Evolutionary conservation across 2,113 vertebrate species (phyloP).

Genomic region (Siniperca chuatsi): DNA sequence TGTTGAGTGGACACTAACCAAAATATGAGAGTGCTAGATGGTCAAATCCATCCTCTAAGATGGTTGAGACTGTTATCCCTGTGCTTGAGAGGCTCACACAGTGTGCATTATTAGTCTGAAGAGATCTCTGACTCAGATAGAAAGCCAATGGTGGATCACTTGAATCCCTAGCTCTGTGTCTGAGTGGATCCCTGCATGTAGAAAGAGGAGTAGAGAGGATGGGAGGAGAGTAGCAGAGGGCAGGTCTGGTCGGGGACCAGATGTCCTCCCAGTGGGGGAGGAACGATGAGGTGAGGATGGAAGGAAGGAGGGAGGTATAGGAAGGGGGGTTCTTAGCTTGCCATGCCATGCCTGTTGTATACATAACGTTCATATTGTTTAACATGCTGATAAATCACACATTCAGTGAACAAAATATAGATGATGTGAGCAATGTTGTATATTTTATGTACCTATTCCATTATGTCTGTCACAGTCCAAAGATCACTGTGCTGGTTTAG

Average conservation of each 20-base stretch:
- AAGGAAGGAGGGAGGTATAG: slow-evolving; percentile 66
- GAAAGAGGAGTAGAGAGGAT: slow-evolving; percentile 57
- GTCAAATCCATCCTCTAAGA: slow-evolving; percentile 35
- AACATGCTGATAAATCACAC: slow-evolving; percentile 59
- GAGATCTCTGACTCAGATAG: slow-evolving; percentile 47
- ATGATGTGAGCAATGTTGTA: background rate
- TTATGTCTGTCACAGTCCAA: background rate
- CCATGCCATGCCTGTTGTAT: slow-evolving; percentile 67
- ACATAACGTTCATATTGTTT: slow-evolving; percentile 64
- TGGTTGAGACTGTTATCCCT: slow-evolving; percentile 29
- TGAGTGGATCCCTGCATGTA: slow-evolving; percentile 68
- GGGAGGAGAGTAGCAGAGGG: slow-evolving; percentile 60
- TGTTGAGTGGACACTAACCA: slow-evolving; percentile 25
- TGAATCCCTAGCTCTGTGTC: slow-evolving; percentile 47
- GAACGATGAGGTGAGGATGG: slow-evolving; percentile 74
- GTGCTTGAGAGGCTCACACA: slow-evolving; percentile 32
- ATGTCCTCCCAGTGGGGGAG: slow-evolving; percentile 84
- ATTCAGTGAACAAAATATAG: background rate
- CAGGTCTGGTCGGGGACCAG: slow-evolving; percentile 83
- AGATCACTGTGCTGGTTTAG: slow-evolving; percentile 19
- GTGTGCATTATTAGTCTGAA: slow-evolving; percentile 32
- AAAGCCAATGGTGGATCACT: slow-evolving; percentile 56
- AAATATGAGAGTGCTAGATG: slow-evolving; percentile 19
- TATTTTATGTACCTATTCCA: slow-evolving; percentile 10
- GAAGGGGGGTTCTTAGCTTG: slow-evolving; percentile 67